These are phyloP conservation scores for Drosophila nannoptera DNA, from an alignment of 1,140 invertebrate genomes.

Conservation along the genomic window DNA sequence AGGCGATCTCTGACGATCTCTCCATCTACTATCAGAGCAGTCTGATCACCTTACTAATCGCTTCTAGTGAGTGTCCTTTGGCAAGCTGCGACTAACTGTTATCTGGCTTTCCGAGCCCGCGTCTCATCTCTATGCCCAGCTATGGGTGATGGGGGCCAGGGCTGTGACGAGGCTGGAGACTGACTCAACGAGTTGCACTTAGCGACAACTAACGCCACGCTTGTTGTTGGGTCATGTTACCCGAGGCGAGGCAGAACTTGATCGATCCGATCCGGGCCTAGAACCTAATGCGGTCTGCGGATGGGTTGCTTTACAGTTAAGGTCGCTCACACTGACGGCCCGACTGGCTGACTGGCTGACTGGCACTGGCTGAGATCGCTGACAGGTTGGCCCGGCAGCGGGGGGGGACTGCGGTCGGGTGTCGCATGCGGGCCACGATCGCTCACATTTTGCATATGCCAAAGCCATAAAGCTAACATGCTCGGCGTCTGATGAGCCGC, in stretches of 20 bases:
- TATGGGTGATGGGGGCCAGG: conserved; percentile 53
- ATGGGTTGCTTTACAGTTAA: conserved; percentile 73
- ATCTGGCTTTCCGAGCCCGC: neutral
- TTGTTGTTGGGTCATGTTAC: conserved; percentile 61
- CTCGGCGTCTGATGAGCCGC: conserved; percentile 30
- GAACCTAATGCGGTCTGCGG: conserved; percentile 56
- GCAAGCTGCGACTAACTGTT: neutral
- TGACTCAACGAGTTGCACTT: conserved; percentile 59
- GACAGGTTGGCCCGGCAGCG: conserved; percentile 53
- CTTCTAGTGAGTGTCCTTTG: too few species aligned
- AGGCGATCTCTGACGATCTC: too few species aligned
- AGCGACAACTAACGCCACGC: conserved; percentile 73
- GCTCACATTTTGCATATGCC: conserved; percentile 62
- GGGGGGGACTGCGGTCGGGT: conserved; percentile 32
- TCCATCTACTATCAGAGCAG: too few species aligned
- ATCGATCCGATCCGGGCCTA: conserved; percentile 1
- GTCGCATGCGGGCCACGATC: conserved; percentile 68
- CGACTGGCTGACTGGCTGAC: conserved; percentile 5
- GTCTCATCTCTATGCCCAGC: conserved; percentile 18
- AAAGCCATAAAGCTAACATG: conserved; percentile 44
- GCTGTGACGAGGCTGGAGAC: conserved; percentile 11
- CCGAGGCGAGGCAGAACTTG: conserved; percentile 41
- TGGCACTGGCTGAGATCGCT: conserved; percentile 48
- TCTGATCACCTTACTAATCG: too few species aligned
- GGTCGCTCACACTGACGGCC: conserved; percentile 56